Evolutionary conservation across 2,888 invertebrate genomes (phyloP).

Genomic region (Gerris lacustris): DNA sequence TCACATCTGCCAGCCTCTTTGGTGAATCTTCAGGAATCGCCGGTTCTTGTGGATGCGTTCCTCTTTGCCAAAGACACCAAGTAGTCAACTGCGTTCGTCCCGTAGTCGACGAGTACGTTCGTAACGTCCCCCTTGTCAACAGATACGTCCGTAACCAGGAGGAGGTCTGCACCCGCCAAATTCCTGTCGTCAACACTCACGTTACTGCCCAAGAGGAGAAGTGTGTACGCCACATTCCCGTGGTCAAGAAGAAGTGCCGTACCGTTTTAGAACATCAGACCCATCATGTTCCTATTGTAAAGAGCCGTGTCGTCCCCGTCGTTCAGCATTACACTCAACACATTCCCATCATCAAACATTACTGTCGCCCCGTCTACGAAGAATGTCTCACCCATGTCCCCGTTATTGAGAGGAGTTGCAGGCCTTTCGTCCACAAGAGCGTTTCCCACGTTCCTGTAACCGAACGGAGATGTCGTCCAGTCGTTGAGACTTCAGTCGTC

Average conservation of each 20-base stretch:
- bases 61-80: constrained; percentile 19
- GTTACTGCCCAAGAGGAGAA: constrained; percentile 22
- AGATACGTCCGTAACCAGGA: constrained; percentile 21
- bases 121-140: constrained; percentile 22
- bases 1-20: too few species aligned
- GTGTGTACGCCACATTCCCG: constrained; percentile 23
- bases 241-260: constrained; percentile 17
- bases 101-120: constrained; percentile 23
- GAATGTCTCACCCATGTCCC: constrained; percentile 18
- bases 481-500: constrained; percentile 18
- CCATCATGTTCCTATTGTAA: constrained; percentile 24
- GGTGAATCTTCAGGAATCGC: neutral
- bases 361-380: constrained; percentile 21
- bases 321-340: constrained; percentile 25
- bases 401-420: constrained; percentile 18
- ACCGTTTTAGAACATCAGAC: constrained; percentile 22
- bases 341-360: constrained; percentile 21
- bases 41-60: neutral
- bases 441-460: constrained; percentile 21
- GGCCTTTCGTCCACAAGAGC: constrained; percentile 20
- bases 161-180: constrained; percentile 21
- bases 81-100: constrained; percentile 21
- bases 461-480: constrained; percentile 19
- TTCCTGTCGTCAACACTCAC: constrained; percentile 20
- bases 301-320: constrained; percentile 20